phyloP scores from a whole-genome alignment of 2,888 invertebrate species.

The Macrosoma leucophasiata region DNA sequence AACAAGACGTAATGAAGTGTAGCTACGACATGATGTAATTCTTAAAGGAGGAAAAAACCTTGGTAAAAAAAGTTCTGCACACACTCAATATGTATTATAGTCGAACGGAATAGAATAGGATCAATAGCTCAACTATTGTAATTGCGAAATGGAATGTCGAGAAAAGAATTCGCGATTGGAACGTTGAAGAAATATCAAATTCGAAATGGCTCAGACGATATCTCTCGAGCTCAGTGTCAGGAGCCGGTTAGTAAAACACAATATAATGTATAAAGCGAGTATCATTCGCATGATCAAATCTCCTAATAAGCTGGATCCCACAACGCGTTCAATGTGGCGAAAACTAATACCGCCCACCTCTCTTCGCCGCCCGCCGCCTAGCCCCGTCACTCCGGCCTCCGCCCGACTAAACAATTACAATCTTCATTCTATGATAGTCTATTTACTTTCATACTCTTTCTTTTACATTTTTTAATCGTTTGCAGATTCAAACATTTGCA shows the following conservation, averaged over 20 bases:
- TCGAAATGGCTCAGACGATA: constrained; percentile 44
- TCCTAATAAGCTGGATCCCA: constrained; percentile 72
- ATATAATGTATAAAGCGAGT: constrained; percentile 70
- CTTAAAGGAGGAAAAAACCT: neutral
- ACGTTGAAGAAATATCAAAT: constrained; percentile 37
- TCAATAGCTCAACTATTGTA: neutral
- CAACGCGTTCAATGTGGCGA: constrained; percentile 68
- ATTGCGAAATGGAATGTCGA: constrained; percentile 17
- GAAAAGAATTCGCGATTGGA: constrained; percentile 19
- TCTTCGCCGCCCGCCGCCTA: constrained; percentile 39
- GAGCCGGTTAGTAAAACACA: constrained; percentile 37
- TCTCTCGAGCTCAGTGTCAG: constrained; percentile 50
- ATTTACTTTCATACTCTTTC: too few species aligned
- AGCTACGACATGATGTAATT: neutral
- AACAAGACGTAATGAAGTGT: neutral
- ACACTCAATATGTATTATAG: too few species aligned
- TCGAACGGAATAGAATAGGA: neutral
- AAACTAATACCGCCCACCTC: constrained; percentile 54
- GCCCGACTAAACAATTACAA: constrained; percentile 42
- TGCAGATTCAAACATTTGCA: too few species aligned
- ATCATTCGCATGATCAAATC: constrained; percentile 71
- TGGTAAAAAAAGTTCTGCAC: too few species aligned
- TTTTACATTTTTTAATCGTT: too few species aligned
- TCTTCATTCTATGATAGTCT: too few species aligned
- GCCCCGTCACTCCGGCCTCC: constrained; percentile 48